Conservation (phyloP, 2,113 vertebrate genomes). For the Platichthys flesus region DNA sequence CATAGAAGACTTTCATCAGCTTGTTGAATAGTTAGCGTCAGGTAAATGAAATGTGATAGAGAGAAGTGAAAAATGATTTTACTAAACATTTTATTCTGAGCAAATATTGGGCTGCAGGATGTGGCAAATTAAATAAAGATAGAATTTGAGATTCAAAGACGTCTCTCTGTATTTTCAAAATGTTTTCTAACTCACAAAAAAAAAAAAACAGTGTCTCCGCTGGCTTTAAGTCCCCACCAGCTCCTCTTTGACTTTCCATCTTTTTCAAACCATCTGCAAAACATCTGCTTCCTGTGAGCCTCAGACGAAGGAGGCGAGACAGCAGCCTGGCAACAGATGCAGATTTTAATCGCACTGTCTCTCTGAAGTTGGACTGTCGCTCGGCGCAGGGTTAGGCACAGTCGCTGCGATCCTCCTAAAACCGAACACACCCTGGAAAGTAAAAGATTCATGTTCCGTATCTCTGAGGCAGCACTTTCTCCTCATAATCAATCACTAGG, state of each 20-base stretch:
- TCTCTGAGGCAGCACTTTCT: constrained; percentile 15
- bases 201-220: too few relatives aligned
- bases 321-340: constrained; percentile 25
- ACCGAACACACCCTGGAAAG: neutral
- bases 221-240: neutral
- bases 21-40: neutral
- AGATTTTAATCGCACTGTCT: constrained; percentile 19
- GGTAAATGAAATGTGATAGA: neutral
- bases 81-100: neutral
- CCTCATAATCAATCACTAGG: constrained; percentile 16
- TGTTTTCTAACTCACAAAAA: neutral
- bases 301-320: constrained; percentile 41
- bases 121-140: neutral
- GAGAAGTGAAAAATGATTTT: neutral
- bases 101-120: too few relatives aligned
- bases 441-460: constrained; percentile 21
- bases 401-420: neutral
- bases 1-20: neutral
- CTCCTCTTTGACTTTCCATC: constrained; percentile 34
- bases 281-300: constrained; percentile 45
- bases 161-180: neutral
- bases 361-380: constrained; percentile 13
- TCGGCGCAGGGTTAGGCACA: neutral
- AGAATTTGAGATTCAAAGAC: constrained; percentile 17
- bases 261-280: constrained; percentile 27